Evolutionary conservation across 2,113 vertebrate genomes (phyloP).

Genomic region (Plestiodon gilberti): DNA sequence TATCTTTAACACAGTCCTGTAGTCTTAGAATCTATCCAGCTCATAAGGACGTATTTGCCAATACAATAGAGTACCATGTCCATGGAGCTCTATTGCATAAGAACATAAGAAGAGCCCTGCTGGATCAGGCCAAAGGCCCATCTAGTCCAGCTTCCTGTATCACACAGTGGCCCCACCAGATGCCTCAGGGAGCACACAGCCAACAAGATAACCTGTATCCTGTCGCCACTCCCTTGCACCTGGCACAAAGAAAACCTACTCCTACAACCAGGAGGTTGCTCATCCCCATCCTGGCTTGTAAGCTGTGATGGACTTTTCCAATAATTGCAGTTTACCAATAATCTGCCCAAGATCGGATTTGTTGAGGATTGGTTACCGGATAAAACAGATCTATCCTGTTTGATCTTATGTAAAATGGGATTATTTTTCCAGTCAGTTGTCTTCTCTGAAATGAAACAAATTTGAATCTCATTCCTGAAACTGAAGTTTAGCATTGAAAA

Average conservation of each 20-base stretch:
- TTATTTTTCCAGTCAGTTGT: not conserved
- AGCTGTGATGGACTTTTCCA: too few relatives aligned
- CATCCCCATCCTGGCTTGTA: too few relatives aligned
- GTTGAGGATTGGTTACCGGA: not conserved
- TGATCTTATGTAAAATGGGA: not conserved
- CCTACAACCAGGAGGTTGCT: too few relatives aligned
- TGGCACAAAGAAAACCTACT: too few relatives aligned
- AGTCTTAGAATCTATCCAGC: not conserved
- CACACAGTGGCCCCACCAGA: too few relatives aligned
- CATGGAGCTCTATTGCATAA: not conserved
- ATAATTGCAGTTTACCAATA: not conserved
- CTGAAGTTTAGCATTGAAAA: constrained; percentile 16
- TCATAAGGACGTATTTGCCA: not conserved
- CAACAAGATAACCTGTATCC: too few relatives aligned
- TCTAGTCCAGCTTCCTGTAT: too few relatives aligned
- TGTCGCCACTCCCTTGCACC: too few relatives aligned
- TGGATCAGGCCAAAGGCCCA: too few relatives aligned
- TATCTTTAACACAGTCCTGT: not conserved
- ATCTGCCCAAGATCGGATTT: not conserved
- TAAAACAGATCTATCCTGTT: not conserved
- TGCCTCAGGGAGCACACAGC: too few relatives aligned
- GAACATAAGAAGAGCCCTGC: too few relatives aligned
- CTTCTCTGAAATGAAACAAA: constrained; percentile 16
- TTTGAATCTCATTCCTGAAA: constrained; percentile 23
- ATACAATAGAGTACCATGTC: not conserved